Conservation (phyloP, 2,113 vertebrate species). For the Riparia riparia region DNA sequence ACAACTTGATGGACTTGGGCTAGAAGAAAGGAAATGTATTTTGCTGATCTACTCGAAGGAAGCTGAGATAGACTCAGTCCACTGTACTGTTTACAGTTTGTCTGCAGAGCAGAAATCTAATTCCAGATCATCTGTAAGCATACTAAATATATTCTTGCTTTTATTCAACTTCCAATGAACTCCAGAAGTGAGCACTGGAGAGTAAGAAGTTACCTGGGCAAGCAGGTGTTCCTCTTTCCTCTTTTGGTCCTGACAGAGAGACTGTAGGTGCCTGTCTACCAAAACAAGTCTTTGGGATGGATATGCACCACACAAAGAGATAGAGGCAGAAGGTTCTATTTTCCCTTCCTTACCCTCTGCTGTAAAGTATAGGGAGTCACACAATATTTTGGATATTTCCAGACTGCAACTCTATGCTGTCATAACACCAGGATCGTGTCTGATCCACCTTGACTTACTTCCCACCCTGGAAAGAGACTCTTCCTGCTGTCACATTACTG, state of each 20-base stretch:
- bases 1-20: not conserved
- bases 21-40: not conserved
- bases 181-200: not conserved
- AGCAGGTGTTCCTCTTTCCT: not conserved
- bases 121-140: not conserved
- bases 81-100: not conserved
- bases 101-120: not conserved
- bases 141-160: not conserved
- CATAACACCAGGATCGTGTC: not conserved
- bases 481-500: not conserved
- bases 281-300: not conserved
- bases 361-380: not conserved
- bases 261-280: not conserved
- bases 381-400: not conserved
- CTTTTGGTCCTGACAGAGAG: not conserved
- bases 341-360: not conserved
- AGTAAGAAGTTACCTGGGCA: not conserved
- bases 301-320: not conserved
- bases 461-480: not conserved
- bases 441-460: not conserved
- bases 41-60: not conserved
- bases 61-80: not conserved
- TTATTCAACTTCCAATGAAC: not conserved
- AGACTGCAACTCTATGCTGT: not conserved
- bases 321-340: not conserved